Conservation (phyloP, 2,113 vertebrate genomes). For the Larimichthys crocea region DNA sequence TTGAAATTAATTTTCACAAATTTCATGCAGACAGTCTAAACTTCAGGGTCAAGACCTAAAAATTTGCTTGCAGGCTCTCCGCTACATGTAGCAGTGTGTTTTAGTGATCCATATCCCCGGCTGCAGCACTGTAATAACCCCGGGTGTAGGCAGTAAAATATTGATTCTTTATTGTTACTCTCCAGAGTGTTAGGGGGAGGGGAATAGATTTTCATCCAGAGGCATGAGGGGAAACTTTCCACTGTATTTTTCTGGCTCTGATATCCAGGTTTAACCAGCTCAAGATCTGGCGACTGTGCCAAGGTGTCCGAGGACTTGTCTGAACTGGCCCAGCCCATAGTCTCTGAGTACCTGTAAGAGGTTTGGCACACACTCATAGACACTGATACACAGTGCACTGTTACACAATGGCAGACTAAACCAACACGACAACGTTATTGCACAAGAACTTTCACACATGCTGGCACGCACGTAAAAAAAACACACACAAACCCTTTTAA, state of each 20-base stretch:
- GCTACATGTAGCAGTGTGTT: constrained; percentile 37
- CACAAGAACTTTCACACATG: constrained; percentile 62
- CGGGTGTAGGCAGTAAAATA: constrained; percentile 41
- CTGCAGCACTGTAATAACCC: constrained; percentile 30
- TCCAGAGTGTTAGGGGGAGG: constrained; percentile 20
- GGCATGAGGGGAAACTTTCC: constrained; percentile 40
- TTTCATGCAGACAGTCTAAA: constrained; percentile 5
- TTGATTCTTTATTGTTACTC: constrained; percentile 47
- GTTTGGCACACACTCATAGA: constrained; percentile 51
- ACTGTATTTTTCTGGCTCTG: constrained; percentile 41
- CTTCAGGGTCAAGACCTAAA: constrained; percentile 3
- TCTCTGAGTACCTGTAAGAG: constrained; percentile 31
- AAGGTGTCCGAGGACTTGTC: constrained; percentile 68
- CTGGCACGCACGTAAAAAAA: constrained; percentile 6
- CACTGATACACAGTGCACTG: constrained; percentile 21
- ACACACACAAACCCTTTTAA: constrained; percentile 16
- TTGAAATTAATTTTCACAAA: constrained; percentile 28
- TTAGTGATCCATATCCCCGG: constrained; percentile 24
- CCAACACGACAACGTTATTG: constrained; percentile 46
- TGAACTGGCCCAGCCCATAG: constrained; percentile 58
- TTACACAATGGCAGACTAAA: constrained; percentile 48
- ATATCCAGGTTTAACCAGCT: constrained; percentile 62
- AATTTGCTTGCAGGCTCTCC: constrained; percentile 9
- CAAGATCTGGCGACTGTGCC: constrained; percentile 50
- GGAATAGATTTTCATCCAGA: constrained; percentile 38